Evolutionary conservation across 2,797 vertebrate genomes (phyloP).

Genomic region (Ibycter americanus): DNA sequence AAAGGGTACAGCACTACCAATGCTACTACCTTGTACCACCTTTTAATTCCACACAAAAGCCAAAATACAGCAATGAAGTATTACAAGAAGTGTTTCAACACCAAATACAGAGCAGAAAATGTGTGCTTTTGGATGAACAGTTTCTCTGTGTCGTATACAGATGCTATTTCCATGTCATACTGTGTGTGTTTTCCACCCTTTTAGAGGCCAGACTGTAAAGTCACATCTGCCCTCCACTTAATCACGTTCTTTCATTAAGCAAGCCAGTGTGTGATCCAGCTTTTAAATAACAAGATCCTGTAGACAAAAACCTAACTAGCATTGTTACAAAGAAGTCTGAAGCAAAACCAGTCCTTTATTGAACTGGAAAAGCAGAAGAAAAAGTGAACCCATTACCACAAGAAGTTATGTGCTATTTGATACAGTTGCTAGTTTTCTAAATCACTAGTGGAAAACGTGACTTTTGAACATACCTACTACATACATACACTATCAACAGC

Average conservation of each 20-base stretch:
- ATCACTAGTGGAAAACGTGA: neutral
- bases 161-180: neutral
- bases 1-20: neutral
- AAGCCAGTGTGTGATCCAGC: neutral
- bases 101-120: neutral
- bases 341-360: neutral
- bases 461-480: neutral
- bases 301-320: neutral
- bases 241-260: neutral
- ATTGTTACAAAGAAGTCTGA: neutral
- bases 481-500: neutral
- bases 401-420: neutral
- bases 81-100: neutral
- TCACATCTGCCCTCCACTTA: neutral
- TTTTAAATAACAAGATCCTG: neutral
- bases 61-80: neutral
- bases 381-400: neutral
- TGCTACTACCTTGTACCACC: accelerated
- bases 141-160: neutral
- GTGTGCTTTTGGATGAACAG: neutral
- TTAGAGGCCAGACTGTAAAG: neutral
- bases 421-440: neutral
- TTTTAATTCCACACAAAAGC: neutral
- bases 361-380: neutral
- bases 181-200: neutral